A percentile compares a stretch with the other conserved stretches of the same genome.
Evolutionary conservation across 2,888 invertebrate species (phyloP).

Genomic region (Julus scanicus): DNA sequence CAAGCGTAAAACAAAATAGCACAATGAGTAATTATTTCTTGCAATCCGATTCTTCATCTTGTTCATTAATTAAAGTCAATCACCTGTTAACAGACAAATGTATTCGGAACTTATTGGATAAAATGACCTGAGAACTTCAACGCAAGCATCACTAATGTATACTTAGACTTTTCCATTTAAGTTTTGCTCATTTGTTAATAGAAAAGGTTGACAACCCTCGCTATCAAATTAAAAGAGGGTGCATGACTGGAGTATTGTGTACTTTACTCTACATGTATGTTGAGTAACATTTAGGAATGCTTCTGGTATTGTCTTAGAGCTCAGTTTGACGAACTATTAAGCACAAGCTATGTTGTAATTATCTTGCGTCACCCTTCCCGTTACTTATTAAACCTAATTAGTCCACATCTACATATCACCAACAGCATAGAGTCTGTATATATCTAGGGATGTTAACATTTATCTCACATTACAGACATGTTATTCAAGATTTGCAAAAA

Average conservation of each 20-base stretch:
- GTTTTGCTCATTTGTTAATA: background rate
- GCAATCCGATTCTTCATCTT: background rate
- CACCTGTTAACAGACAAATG: background rate
- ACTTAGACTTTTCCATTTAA: background rate
- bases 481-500: no score
- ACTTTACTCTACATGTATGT: background rate
- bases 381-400: background rate
- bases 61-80: background rate
- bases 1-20: background rate
- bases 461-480: no score
- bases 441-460: no score
- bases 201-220: background rate
- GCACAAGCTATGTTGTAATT: slow-evolving; percentile 4
- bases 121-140: background rate
- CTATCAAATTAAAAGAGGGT: background rate
- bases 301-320: background rate
- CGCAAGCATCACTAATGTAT: background rate
- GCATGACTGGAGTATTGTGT: background rate
- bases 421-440: no score
- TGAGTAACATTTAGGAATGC: background rate
- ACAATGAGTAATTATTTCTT: background rate
- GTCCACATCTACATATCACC: background rate
- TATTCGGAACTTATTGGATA: background rate
- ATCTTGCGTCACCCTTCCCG: background rate
- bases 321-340: background rate